phyloP scores from a whole-genome alignment of 2,888 invertebrate species.

The Drosophila trichaetosa region DNA sequence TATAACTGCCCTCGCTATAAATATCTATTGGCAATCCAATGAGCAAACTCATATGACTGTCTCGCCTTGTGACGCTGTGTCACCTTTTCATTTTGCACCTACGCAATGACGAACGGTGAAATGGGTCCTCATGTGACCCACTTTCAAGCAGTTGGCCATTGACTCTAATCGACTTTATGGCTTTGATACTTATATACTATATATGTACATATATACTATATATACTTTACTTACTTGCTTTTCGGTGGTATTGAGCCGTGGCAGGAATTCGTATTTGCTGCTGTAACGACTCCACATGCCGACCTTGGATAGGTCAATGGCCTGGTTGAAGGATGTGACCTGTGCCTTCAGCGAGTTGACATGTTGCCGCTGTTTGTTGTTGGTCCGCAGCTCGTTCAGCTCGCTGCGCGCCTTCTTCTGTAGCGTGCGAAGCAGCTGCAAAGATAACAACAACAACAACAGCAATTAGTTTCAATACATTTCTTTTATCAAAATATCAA shows the following conservation, averaged over 20 bases:
- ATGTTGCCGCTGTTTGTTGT: slow-evolving; percentile 42
- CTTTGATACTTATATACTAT: background rate
- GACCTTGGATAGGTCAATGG: slow-evolving; percentile 61
- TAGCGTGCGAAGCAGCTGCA: slow-evolving; percentile 57
- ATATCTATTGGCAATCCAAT: slow-evolving; percentile 1
- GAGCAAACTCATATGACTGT: slow-evolving; percentile 52
- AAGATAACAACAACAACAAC: background rate
- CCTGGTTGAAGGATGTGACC: slow-evolving; percentile 26
- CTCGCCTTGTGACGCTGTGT: slow-evolving; percentile 52
- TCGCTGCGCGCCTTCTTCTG: slow-evolving; percentile 52
- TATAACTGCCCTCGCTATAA: slow-evolving; percentile 37
- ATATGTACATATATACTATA: background rate
- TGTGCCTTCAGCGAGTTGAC: slow-evolving; percentile 25
- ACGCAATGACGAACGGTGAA: slow-evolving; percentile 56
- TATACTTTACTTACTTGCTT: slow-evolving; percentile 33
- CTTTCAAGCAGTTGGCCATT: slow-evolving; percentile 8
- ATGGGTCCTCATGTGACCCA: slow-evolving; percentile 64
- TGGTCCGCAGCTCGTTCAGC: slow-evolving; percentile 24
- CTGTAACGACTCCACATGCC: slow-evolving; percentile 55
- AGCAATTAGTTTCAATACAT: background rate
- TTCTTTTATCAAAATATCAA: background rate
- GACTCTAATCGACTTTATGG: background rate
- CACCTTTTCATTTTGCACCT: slow-evolving; percentile 61
- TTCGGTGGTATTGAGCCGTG: slow-evolving; percentile 50
- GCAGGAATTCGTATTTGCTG: slow-evolving; percentile 72